A percentile compares a stretch with the other conserved stretches of the same genome.
Conservation (phyloP, 2,113 vertebrate genomes). For the Podocnemis expansa region DNA sequence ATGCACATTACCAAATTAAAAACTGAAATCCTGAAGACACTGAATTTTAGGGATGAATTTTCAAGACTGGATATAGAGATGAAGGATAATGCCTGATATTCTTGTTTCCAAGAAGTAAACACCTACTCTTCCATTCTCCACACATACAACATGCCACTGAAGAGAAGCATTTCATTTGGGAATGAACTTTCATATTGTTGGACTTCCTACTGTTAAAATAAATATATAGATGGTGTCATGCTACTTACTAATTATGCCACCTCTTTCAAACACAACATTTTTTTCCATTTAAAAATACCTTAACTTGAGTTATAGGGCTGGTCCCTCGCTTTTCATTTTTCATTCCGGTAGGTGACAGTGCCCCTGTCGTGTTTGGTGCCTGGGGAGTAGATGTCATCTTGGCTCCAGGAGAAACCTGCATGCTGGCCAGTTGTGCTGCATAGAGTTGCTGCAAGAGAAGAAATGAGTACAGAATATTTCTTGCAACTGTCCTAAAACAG, state of each 20-base stretch:
- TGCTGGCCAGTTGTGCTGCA: slow-evolving; percentile 98
- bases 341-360: slow-evolving; percentile 94
- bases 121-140: slow-evolving; percentile 63
- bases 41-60: slow-evolving; percentile 62
- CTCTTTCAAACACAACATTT: slow-evolving; percentile 19
- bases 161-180: slow-evolving; percentile 32
- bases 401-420: slow-evolving; percentile 99
- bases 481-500: slow-evolving; percentile 32
- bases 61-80: slow-evolving; percentile 54
- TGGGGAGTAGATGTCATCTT: slow-evolving; percentile 97
- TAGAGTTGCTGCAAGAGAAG: slow-evolving; percentile 94
- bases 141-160: slow-evolving; percentile 49
- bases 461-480: slow-evolving; percentile 69
- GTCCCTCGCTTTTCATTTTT: slow-evolving; percentile 98
- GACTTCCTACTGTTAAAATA: slow-evolving; percentile 44
- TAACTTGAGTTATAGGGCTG: slow-evolving; percentile 96
- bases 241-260: slow-evolving; percentile 40
- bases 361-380: slow-evolving; percentile 88
- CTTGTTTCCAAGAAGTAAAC: slow-evolving; percentile 73
- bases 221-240: neutral
- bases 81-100: slow-evolving; percentile 66
- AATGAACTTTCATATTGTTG: slow-evolving; percentile 1
- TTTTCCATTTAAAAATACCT: slow-evolving; percentile 74
- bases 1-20: slow-evolving; percentile 56
- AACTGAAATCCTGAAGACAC: slow-evolving; percentile 52